These are phyloP conservation scores for Sceloporus tristichus DNA, from an alignment of 2,113 vertebrate species.

Conservation along the genomic window DNA sequence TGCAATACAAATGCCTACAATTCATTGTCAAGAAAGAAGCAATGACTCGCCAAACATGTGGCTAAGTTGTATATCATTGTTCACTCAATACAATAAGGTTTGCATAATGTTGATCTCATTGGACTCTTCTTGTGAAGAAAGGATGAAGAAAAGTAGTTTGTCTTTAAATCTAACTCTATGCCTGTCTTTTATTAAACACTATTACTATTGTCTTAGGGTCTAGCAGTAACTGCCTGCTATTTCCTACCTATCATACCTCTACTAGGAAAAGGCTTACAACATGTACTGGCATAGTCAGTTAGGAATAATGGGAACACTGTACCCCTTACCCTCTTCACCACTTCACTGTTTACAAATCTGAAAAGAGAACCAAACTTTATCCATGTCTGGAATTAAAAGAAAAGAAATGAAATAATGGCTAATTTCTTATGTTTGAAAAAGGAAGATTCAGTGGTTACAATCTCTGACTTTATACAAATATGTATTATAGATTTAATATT, in stretches of 20 bases:
- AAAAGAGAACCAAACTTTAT: neutral
- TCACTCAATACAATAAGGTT: neutral
- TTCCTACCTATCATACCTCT: neutral
- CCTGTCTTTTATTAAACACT: neutral
- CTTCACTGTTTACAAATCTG: neutral
- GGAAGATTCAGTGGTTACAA: neutral
- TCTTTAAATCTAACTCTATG: slow-evolving; percentile 1
- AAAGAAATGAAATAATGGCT: neutral
- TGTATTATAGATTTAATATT: neutral
- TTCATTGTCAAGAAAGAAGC: slow-evolving; percentile 34
- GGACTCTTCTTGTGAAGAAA: slow-evolving; percentile 18
- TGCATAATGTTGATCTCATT: slow-evolving; percentile 26
- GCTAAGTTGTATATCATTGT: slow-evolving; percentile 33
- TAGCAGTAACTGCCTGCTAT: neutral
- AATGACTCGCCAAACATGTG: slow-evolving; percentile 17
- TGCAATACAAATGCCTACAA: slow-evolving; percentile 50
- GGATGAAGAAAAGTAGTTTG: neutral
- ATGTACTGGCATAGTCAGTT: neutral
- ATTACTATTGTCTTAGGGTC: neutral
- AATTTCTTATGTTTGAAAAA: neutral
- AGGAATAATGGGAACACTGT: neutral
- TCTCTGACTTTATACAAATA: neutral
- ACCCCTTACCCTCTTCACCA: neutral
- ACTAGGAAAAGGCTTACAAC: neutral
- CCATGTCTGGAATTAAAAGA: too few relatives aligned